Evolutionary conservation across 2,797 vertebrate genomes (phyloP), one percentile per base, ranked within the genome.

Genomic region (Caiman crocodilus): DNA sequence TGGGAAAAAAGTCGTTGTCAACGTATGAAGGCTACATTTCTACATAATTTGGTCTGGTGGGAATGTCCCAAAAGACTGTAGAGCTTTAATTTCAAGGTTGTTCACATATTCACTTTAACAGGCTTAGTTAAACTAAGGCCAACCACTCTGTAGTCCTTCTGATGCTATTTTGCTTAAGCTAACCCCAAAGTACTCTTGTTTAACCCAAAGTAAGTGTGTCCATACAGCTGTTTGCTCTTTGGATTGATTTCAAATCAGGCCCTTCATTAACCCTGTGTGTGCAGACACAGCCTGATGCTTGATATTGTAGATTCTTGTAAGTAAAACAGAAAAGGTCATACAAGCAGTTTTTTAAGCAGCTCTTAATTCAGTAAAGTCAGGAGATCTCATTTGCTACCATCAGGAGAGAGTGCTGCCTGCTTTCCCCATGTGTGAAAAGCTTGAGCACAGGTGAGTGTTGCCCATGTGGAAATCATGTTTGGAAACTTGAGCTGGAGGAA

Each of bases 141-240:
- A 90, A 92, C 89, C 85, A 83, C 74, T 21, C 88, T 90, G 83
- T 17, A 91, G 59, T 65, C 77, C 92, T 94, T 93, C 56, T 94
- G 30, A 55, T 95, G 61, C 81, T 85, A 86, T 76, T 14, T 88
- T 74, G 67, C 87, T 94, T 89, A 59, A n/a, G 92, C 79, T 94
- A 85, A 93, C 18, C 82, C 87, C 61, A 86, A 79, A 63, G n/a
- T 84, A 30, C 82, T 55, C 69, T 61, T 83, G 17, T 82, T 83
- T 28, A 85, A 87, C 28, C 67, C 69, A 92, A 84, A 92, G 64
- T n/a, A 75, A 90, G 83, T 81, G 82, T 32, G 50, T 88, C 93
- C 79, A 74, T 21, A 13, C 32, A 42, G 42, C 14, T 32, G 12
- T 89, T 95, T 91, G 32, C 74, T 94, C 28, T 56, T 74, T 80